Base-by-base conservation (phyloP, 2,113 vertebrate genomes). In the Carollia perspicillata region DNA sequence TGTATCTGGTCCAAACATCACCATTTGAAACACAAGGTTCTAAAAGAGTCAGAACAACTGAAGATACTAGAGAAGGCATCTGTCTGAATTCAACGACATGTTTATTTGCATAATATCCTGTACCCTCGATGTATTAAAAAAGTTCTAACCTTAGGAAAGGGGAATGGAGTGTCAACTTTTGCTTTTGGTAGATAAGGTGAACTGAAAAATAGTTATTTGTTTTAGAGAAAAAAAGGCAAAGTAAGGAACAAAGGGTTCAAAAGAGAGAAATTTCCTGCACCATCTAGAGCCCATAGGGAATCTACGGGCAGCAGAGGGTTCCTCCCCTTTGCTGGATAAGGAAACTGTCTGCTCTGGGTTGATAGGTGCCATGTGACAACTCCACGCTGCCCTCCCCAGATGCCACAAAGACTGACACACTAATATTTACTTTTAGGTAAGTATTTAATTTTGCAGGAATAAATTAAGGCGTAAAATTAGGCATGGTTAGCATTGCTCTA, bases 371-470 rank as follows among this genome's bases (percentile, higher is more conserved):
- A 17, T 28, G 8, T 23, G 5, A 66, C 42, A 80, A 78, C 6
- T 58, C 12, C 17, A 13, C 78, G 2, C 11, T 83, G 2, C 11
- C 2, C 5, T 89, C 33, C 30, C 33, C 37, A 69, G 13, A 71
- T 51, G 51, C 13, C 60, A 58, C 40, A 60, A 80, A 87, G 37
- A 65, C 40, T 79, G 35, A 78, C 10, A 84, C 10, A 66, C 5
- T 20, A 53, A 53, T 75, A 84, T 89, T 95, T 80, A 68, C 11
- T 10, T 51, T 63, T 90, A 33, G 22, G 35, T 30, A 94, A 94
- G 83, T 87, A 20, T 84, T 84, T 93, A 96, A 55, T 95, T 97
- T 84, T 91, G 7, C 22, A 71, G n/a, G n/a, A 88, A 63, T 47
- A 93, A 84, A 60, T 68, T 51, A 78, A 83, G 23, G 18, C n/a